A percentile compares a stretch with the other conserved stretches of the same genome.
phyloP scores from a whole-genome alignment of 2,888 invertebrate genomes.

The Pelosia muscerda region DNA sequence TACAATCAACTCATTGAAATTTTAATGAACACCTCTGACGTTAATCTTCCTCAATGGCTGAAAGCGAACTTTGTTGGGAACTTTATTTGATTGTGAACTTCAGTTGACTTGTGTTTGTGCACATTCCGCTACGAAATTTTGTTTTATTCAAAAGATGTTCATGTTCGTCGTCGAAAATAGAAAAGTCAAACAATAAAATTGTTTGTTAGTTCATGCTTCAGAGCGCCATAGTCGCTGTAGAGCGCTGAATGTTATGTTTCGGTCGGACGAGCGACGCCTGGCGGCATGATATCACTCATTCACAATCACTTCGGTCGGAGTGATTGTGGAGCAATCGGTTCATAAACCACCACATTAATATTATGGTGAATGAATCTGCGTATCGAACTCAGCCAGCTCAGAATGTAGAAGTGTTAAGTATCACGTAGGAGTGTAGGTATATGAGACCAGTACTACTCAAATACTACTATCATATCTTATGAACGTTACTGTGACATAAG shows the following conservation, averaged over 20 bases:
- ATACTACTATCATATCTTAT: background rate
- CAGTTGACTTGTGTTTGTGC: background rate
- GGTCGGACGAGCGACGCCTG: background rate
- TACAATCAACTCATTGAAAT: constrained; percentile 4
- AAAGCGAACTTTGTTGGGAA: background rate
- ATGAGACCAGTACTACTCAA: too few relatives aligned
- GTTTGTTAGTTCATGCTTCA: background rate
- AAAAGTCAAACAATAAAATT: background rate
- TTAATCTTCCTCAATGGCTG: background rate
- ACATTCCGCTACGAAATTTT: background rate
- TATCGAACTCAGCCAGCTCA: background rate
- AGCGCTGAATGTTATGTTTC: background rate
- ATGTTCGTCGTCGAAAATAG: background rate
- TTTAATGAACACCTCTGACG: constrained; percentile 4
- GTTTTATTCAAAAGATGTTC: background rate
- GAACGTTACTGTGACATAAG: background rate
- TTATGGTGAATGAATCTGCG: background rate
- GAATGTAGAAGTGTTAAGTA: background rate
- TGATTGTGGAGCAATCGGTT: background rate
- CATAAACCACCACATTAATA: background rate
- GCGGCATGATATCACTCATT: background rate
- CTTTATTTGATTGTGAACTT: background rate
- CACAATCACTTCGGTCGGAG: background rate
- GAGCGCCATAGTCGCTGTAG: background rate
- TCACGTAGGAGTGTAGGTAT: background rate